These are phyloP conservation scores for Malurus splendens DNA, from an alignment of 2,797 vertebrate species.

Conservation along the genomic window DNA sequence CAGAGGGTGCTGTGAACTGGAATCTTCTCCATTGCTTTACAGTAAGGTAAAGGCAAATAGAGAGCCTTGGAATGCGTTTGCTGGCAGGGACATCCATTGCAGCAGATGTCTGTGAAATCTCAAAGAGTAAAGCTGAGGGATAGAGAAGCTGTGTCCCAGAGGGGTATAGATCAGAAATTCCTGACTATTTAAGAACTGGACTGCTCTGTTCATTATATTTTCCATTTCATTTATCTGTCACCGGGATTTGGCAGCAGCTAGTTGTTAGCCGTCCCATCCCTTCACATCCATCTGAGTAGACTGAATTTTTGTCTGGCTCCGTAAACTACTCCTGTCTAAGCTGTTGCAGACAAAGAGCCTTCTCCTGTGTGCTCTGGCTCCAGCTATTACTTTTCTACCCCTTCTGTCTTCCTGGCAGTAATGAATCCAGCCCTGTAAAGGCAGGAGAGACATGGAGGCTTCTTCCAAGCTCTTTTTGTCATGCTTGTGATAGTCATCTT, in stretches of 20 bases:
- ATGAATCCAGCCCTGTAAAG: neutral
- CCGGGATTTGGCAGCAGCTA: neutral
- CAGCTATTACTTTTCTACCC: neutral
- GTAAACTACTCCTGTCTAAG: neutral
- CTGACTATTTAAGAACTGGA: neutral
- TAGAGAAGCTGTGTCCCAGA: neutral
- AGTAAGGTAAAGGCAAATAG: neutral
- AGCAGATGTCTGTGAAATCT: neutral
- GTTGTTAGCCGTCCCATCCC: neutral
- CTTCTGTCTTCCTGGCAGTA: neutral
- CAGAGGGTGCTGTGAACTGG: neutral
- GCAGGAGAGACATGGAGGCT: neutral
- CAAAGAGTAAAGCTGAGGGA: neutral
- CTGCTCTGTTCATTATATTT: neutral
- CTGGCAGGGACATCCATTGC: neutral
- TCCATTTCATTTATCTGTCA: neutral
- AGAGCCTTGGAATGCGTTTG: neutral
- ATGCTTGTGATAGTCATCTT: neutral
- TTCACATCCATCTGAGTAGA: neutral
- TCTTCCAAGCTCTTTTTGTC: neutral
- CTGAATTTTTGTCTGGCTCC: neutral
- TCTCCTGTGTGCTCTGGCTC: neutral
- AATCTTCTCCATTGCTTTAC: neutral
- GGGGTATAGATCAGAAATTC: neutral
- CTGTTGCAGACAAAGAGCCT: neutral